Percentiles rank a stretch among this genome's conserved stretches.
Conservation (phyloP, 2,888 invertebrate genomes). For the Cinara cedri region DNA sequence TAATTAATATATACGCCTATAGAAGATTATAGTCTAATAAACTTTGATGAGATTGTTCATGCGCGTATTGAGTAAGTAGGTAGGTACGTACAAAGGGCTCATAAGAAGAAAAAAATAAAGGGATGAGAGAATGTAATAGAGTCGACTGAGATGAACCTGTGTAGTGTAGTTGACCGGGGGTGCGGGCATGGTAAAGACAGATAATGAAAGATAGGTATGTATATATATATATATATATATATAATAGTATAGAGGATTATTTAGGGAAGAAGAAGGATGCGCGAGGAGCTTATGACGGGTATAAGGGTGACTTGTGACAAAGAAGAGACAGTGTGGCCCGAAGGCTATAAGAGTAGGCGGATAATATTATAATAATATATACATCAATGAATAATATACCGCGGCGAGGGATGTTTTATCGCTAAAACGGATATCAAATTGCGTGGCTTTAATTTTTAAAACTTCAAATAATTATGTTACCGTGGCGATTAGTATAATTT, state of each 20-base stretch:
- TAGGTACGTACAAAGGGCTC: not conserved
- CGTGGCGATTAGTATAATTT: no score
- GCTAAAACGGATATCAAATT: no score
- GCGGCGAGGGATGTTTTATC: not conserved
- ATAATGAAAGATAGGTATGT: slow-evolving; percentile 50
- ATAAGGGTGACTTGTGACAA: slow-evolving; percentile 29
- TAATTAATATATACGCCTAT: not conserved
- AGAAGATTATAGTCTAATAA: not conserved
- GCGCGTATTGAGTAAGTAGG: not conserved
- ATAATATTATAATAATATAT: no score
- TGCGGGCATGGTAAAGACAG: slow-evolving; percentile 25
- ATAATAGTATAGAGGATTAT: slow-evolving; percentile 34
- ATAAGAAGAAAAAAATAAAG: not conserved
- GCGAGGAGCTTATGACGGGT: not conserved
- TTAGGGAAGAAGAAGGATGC: not conserved
- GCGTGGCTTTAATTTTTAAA: no score
- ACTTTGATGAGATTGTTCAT: not conserved
- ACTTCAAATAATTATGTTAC: no score
- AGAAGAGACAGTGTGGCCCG: slow-evolving; percentile 20
- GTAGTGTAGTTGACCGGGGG: slow-evolving; percentile 3
- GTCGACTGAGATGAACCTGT: not conserved
- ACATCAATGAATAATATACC: slow-evolving; percentile 13
- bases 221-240: no score
- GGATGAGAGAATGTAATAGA: not conserved
- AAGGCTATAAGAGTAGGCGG: not conserved